Evolutionary conservation across 2,797 vertebrate genomes (phyloP).

Genomic region (Serranus cabrilla): DNA sequence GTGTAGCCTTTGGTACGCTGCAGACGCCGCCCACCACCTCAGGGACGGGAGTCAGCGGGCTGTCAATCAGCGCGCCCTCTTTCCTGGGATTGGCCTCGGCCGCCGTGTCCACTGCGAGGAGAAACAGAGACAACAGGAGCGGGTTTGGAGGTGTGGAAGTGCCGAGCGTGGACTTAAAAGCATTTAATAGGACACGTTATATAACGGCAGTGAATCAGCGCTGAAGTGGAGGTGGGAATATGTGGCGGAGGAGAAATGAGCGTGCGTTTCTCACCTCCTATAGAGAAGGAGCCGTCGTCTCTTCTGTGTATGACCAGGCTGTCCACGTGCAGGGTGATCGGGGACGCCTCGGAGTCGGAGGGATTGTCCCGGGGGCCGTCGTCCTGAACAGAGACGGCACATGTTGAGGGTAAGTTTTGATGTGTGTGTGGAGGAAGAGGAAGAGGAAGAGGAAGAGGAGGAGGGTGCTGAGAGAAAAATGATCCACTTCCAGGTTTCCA

Average conservation of each 20-base stretch:
- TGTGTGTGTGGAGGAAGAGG: background rate
- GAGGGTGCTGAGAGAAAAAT: constrained; percentile 4
- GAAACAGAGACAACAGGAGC: constrained; percentile 5
- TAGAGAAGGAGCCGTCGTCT: constrained; percentile 94
- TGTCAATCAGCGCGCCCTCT: constrained; percentile 52
- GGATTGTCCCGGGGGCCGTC: constrained; percentile 89
- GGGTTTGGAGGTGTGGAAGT: constrained; percentile 25
- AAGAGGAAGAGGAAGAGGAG: too few relatives aligned
- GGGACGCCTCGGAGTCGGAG: constrained; percentile 82
- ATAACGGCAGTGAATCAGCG: constrained; percentile 48
- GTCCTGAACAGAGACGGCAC: constrained; percentile 84
- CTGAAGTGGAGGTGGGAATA: constrained; percentile 37
- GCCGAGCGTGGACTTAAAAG: constrained; percentile 19
- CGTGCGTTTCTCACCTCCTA: constrained; percentile 86
- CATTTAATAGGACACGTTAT: constrained; percentile 39
- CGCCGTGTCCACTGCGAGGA: constrained; percentile 61
- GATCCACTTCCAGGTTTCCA: constrained; percentile 39
- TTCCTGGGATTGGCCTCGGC: constrained; percentile 66
- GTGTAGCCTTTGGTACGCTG: constrained; percentile 84
- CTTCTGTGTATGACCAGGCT: constrained; percentile 91
- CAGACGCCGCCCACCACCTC: constrained; percentile 65
- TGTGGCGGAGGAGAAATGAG: background rate
- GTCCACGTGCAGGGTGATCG: constrained; percentile 91
- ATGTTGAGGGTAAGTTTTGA: background rate
- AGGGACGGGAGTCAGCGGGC: constrained; percentile 61